Percentiles rank a stretch among this genome's conserved stretches.
Conservation (phyloP, 2,888 invertebrate genomes). For the Thereva nobilitata region DNA sequence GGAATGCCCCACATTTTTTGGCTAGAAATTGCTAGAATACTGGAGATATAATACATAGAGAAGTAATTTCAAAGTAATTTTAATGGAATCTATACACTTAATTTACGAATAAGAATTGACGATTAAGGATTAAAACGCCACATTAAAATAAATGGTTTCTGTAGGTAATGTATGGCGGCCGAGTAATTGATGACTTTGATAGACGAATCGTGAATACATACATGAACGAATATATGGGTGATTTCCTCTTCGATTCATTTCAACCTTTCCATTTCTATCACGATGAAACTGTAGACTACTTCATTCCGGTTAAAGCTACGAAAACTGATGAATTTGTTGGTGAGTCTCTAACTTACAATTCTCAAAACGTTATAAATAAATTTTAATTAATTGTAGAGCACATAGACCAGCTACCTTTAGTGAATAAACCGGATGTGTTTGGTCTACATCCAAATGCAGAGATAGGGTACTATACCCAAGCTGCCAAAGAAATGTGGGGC, state of each 20-base stretch:
- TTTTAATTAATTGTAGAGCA: constrained; percentile 61
- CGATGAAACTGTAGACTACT: constrained; percentile 75
- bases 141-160: constrained; percentile 4
- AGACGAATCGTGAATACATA: constrained; percentile 83
- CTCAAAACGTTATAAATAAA: no score
- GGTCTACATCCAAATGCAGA: constrained; percentile 94
- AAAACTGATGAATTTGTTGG: constrained; percentile 73
- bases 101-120: no score
- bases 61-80: constrained; percentile 18
- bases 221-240: constrained; percentile 94
- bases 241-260: constrained; percentile 88
- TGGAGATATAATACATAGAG: no score
- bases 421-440: constrained; percentile 88
- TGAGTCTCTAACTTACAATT: constrained; percentile 49
- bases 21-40: no score
- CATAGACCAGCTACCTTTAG: constrained; percentile 80
- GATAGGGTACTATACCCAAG: constrained; percentile 89
- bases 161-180: constrained; percentile 92
- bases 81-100: not conserved
- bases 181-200: constrained; percentile 91
- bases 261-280: constrained; percentile 89
- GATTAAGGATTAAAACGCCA: no score
- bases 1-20: no score
- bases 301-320: constrained; percentile 69
- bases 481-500: constrained; percentile 83